A percentile compares a stretch with the other conserved stretches of the same genome.
phyloP scores from a whole-genome alignment of 2,888 invertebrate species.

The Troilus luridus region DNA sequence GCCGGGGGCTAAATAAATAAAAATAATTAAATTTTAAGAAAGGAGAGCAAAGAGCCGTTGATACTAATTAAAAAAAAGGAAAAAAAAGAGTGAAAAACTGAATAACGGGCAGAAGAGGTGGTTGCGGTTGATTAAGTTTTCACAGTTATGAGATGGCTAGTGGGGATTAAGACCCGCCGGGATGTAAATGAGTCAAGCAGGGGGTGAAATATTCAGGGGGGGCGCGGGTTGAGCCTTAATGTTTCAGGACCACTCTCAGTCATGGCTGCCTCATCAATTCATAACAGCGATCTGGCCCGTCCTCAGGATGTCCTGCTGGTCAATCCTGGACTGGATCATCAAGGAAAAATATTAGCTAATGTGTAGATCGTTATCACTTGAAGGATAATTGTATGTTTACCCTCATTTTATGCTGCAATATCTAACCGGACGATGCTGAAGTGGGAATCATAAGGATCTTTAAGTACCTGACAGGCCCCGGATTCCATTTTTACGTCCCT shows the following conservation, averaged over 20 bases:
- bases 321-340: no score
- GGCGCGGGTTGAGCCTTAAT: background rate
- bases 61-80: constrained; percentile 16
- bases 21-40: constrained; percentile 48
- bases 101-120: background rate
- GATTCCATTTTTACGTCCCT: no score
- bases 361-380: no score
- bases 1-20: constrained; percentile 18
- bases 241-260: background rate
- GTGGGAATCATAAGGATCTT: no score
- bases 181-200: background rate
- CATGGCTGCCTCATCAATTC: background rate
- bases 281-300: background rate
- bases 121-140: constrained; percentile 44
- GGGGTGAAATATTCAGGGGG: constrained; percentile 7
- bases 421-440: no score
- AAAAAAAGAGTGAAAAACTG: constrained; percentile 28
- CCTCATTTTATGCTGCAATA: no score
- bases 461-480: no score
- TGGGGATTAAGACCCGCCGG: background rate
- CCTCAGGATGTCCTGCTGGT: background rate
- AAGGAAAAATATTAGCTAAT: no score
- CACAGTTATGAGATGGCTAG: constrained; percentile 33
- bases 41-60: constrained; percentile 22
- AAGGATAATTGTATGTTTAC: no score